Base-by-base conservation (phyloP, 1,140 invertebrate species). In the Triops cancriformis region DNA sequence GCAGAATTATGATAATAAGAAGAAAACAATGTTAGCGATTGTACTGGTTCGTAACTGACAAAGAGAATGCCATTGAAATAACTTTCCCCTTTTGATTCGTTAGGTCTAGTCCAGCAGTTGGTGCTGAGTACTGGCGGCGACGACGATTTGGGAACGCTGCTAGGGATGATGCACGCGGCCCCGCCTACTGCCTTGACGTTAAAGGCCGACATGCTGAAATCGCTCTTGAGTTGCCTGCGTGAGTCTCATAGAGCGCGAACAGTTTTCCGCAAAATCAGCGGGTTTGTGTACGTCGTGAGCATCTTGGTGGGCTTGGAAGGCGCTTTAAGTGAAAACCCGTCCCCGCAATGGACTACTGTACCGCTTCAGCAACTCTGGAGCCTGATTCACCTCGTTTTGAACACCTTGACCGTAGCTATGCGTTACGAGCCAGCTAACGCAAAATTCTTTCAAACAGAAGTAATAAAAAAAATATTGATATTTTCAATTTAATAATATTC, bases 381-480 rank as follows among this genome's bases (percentile, higher is more conserved):
- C 43, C 83, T 96, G 43, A 85, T 99, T 77, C 91, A 94, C 80
- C 90, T 95, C 31, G 94, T 98, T 26, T 98, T 98, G 85, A 95
- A 96, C 83, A 98, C 96, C 0, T 90, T 99, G 73, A 94, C 94
- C 79, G 95, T 97, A 3, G 96, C 97, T 3, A 99, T 99, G 97
- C 88, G 98, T 82, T 99, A 97, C 85, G 98, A 99, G 86, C 98
- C 98, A 1, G 96, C 96, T 2, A 99, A 99, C 87, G 97, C 97
- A 0, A 98, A 98, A 84, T 97, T 97, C 86, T 99, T 99, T 88
- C 91, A 97, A 82, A 91, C 94, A 77, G 97, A 99, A 89, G 93
- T 95, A 84, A n/a, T n/a, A n/a, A n/a, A n/a, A n/a, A n/a, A n/a
- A n/a, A n/a, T n/a, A n/a, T n/a, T n/a, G n/a, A n/a, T n/a, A n/a